Evolutionary conservation across 2,888 invertebrate species (phyloP).

Genomic region (Myathropa florea): DNA sequence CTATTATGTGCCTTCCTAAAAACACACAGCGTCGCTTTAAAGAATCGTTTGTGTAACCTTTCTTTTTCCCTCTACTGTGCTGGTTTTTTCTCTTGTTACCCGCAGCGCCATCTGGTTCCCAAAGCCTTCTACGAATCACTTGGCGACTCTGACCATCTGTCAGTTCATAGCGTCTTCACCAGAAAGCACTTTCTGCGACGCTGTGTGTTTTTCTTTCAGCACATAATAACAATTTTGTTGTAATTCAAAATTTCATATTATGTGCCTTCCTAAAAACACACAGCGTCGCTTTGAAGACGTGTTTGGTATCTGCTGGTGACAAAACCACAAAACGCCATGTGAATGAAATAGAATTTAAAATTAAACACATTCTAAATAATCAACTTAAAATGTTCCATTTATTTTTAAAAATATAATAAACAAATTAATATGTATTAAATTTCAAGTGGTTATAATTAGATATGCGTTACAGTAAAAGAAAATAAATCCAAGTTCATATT

Average conservation of each 20-base stretch:
- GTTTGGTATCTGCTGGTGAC: constrained; percentile 47
- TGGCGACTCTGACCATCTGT: not conserved
- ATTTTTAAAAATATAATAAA: too few species aligned
- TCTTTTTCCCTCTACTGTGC: constrained; percentile 2
- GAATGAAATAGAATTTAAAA: constrained; percentile 18
- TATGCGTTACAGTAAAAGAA: not conserved
- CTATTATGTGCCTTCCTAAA: too few species aligned
- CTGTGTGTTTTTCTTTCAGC: too few species aligned
- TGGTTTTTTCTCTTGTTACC: constrained; percentile 1
- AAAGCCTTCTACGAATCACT: not conserved
- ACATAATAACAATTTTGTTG: too few species aligned
- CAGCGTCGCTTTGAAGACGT: constrained; percentile 22
- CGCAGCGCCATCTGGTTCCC: not conserved
- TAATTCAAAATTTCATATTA: constrained; percentile 9
- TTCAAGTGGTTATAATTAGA: not conserved
- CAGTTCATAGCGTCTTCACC: too few species aligned
- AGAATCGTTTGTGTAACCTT: constrained; percentile 3
- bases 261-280: constrained; percentile 12
- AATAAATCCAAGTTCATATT: not conserved
- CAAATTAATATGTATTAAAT: not conserved
- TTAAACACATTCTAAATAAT: not conserved
- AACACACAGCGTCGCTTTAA: not conserved
- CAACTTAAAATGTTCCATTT: too few species aligned
- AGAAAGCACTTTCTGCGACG: too few species aligned
- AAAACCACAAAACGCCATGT: constrained; percentile 44